phyloP scores from a whole-genome alignment of 30 jellyfish, hydroid and myxozoan genomes.

The Mastigias papua region DNA sequence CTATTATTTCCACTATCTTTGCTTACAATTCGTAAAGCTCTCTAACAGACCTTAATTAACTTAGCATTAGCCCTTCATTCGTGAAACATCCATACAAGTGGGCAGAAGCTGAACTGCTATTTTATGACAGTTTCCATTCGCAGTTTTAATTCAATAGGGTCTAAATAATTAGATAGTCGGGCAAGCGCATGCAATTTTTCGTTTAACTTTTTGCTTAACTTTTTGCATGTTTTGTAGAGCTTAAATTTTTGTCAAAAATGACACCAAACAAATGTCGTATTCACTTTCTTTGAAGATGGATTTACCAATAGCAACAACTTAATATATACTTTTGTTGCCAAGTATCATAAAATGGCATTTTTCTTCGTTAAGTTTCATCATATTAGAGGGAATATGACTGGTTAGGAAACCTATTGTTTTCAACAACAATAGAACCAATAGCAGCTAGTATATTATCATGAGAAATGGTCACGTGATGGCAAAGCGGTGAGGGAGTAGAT shows the following conservation, averaged over 20 bases:
- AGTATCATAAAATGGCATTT: not conserved
- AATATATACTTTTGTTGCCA: not conserved
- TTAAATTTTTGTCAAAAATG: not conserved
- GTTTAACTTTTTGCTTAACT: not conserved
- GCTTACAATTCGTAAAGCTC: too few relatives aligned
- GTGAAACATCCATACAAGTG: not conserved
- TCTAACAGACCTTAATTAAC: not conserved
- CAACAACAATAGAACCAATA: too few relatives aligned
- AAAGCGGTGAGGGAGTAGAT: too few relatives aligned
- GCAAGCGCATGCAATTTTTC: not conserved
- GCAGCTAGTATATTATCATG: too few relatives aligned
- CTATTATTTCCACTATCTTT: too few relatives aligned
- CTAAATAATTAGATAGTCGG: not conserved
- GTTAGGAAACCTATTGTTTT: too few relatives aligned
- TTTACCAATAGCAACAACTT: not conserved
- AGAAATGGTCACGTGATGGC: too few relatives aligned
- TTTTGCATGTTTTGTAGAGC: not conserved
- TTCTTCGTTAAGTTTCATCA: not conserved
- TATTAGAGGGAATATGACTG: too few relatives aligned
- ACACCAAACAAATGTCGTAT: not conserved
- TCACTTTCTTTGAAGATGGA: not conserved
- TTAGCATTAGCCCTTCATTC: not conserved
- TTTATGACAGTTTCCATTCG: not conserved
- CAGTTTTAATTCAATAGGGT: not conserved
- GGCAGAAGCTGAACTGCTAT: not conserved